phyloP scores from a whole-genome alignment of 2,113 vertebrate genomes.

The Cygnus atratus region DNA sequence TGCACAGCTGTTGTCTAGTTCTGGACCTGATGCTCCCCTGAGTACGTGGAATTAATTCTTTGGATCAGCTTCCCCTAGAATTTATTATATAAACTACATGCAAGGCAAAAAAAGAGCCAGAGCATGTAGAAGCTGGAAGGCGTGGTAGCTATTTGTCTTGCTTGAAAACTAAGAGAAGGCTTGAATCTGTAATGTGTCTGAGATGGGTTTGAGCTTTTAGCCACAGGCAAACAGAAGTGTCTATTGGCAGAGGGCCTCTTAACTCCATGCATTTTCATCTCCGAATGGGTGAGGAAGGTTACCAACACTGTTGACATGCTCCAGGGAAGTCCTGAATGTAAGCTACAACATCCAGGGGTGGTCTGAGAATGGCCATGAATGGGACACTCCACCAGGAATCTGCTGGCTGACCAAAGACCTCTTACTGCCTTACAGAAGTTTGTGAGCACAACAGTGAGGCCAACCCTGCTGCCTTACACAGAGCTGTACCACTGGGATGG shows the following conservation, averaged over 20 bases:
- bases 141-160: not conserved
- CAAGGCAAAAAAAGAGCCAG: not conserved
- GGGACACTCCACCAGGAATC: not conserved
- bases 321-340: not conserved
- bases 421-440: constrained; percentile 84
- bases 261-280: not conserved
- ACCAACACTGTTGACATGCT: not conserved
- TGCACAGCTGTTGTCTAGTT: not conserved
- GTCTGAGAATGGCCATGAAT: not conserved
- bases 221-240: not conserved
- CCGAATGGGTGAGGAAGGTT: not conserved
- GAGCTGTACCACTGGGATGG: constrained; percentile 85
- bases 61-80: not conserved
- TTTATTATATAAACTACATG: not conserved
- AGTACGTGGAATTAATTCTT: not conserved
- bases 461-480: constrained; percentile 72
- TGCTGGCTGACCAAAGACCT: not conserved
- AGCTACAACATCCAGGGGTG: not conserved
- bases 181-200: not conserved
- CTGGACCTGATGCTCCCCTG: not conserved
- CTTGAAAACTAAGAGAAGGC: not conserved
- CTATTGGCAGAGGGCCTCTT: not conserved
- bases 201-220: not conserved
- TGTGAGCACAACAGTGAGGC: constrained; percentile 87
- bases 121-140: not conserved